Evolutionary conservation across 1,140 invertebrate genomes (phyloP), one percentile per base, ranked within the genome.

Genomic region (Drosophila repleta): DNA sequence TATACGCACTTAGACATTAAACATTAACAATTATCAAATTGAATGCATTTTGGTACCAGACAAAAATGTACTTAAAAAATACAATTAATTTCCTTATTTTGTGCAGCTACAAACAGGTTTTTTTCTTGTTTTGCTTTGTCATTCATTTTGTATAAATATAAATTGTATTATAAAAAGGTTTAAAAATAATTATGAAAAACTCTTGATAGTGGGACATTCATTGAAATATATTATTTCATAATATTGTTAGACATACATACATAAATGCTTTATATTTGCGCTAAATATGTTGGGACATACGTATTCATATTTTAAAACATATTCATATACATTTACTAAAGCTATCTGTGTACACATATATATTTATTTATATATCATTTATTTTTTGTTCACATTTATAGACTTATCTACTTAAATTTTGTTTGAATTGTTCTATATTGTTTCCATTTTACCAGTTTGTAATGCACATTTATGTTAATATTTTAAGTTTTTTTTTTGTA

Each of bases 31-130:
- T 69, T 85, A 82, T 87, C 55, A 87, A 81, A 81, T 69, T 81
- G 74, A 87, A 85, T 87, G 82, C 74, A 81, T 75, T 79, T 80
- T 80, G 70, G 69, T 85, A 81, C 81, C 60, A 77, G 69, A 85
- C 61, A 85, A 77, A 84, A 66, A 65, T 52, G 68, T 77, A 74
- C 67, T 71, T 74, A 57, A 69, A 81, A 85, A 78, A 81, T 87
- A 82, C 80, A 81, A 74, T 64, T 20, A 79, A 46, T 76, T 32
- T 63, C 46, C 39, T 41, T 58, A 46, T 24, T 49, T 67, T 65
- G 64, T 79, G 75, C 79, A 71, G 49, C 55, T 72, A 45, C 53
- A 52, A 62, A 75, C 37, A 45, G 61, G 17, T 67, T 29, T 11
- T 49, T 37, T 37, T 20, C 11, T 21, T 20, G 2, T 0, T 45